Evolutionary conservation across 2,888 invertebrate genomes (phyloP), one percentile per base, ranked within the genome.

Genomic region (Digitonthophagus gazella): DNA sequence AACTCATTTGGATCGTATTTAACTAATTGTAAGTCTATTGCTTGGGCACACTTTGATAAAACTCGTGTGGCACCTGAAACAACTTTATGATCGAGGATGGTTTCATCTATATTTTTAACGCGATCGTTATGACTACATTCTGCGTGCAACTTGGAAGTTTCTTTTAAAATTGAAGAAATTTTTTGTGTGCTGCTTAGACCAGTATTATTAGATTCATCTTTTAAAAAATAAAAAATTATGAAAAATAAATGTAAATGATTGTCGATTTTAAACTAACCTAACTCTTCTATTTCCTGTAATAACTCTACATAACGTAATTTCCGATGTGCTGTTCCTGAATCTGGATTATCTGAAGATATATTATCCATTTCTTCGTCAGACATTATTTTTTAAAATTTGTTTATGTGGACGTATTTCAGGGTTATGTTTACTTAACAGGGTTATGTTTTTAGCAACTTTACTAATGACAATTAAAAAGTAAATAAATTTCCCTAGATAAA

Each of bases 1-100:
- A 87, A 83, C 67, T 85, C 85, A 44, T 81, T 81, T 11, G 80
- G 80, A 71, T 87, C 85, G 71, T 87, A 88, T 0, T 81, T 80
- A 68, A 85, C 83, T 15, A 82, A 79, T 70, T 84, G 84, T 20
- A 80, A 75, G 74, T 81, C 79, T 6, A 82, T 75, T 56, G 79
- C 75, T 72, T 80, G 75, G 14, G 80, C 73, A 69, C 80, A 80
- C 72, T 80, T 80, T 64, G 79, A 76, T 58, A 81, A 71, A 22
- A 80, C 69, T 56, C 72, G 73, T 72, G 81, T 81, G 55, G 79
- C 76, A 63, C 79, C 77, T n/a, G 80, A 78, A 16, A 82, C 67
- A 5, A 81, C 78, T 68, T 74, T 73, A 19, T 77, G 78, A 74
- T 82, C 80, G 61, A 82, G 73, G 65, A 80, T 71, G 28, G 79